These are phyloP conservation scores for Clarias pachynema DNA, from an alignment of 2,797 vertebrate genomes.

Conservation along the genomic window DNA sequence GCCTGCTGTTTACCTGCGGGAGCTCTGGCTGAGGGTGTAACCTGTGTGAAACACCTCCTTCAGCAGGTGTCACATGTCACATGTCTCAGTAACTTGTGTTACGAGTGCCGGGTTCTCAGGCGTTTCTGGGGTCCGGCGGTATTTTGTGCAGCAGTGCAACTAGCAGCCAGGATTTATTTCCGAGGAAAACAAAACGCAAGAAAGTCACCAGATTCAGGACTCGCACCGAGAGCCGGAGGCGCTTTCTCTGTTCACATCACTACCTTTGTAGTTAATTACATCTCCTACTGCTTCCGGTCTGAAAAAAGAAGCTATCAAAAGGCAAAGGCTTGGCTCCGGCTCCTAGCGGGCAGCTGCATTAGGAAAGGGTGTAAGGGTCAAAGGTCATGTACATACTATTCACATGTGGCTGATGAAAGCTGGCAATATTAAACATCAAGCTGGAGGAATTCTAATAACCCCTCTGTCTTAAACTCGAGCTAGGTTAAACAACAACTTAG, in stretches of 20 bases:
- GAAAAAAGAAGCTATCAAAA: conserved; percentile 22
- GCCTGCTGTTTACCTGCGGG: conserved; percentile 54
- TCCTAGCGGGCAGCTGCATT: neutral
- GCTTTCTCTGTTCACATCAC: neutral
- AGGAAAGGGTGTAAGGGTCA: conserved; percentile 24
- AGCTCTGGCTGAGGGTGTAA: conserved; percentile 59
- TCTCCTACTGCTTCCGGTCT: neutral
- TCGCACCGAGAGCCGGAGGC: neutral
- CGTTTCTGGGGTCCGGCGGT: conserved; percentile 46
- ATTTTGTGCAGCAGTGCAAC: conserved; percentile 34
- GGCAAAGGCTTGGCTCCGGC: neutral
- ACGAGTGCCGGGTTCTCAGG: conserved; percentile 51
- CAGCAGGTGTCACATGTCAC: conserved; percentile 50
- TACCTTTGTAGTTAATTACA: conserved; percentile 24
- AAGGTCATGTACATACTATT: conserved; percentile 35
- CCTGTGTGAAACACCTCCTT: conserved; percentile 49
- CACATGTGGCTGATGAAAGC: neutral
- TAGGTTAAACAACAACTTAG: neutral
- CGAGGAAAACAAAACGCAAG: conserved; percentile 42
- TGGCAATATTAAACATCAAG: neutral
- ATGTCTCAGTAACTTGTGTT: conserved; percentile 63
- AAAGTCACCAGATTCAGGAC: neutral
- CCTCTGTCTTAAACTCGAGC: neutral
- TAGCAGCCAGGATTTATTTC: conserved; percentile 36
- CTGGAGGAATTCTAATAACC: neutral